Percentiles rank a stretch among this genome's conserved stretches.
phyloP scores from a whole-genome alignment of 2,888 invertebrate species.

The Coremacera marginata region DNA sequence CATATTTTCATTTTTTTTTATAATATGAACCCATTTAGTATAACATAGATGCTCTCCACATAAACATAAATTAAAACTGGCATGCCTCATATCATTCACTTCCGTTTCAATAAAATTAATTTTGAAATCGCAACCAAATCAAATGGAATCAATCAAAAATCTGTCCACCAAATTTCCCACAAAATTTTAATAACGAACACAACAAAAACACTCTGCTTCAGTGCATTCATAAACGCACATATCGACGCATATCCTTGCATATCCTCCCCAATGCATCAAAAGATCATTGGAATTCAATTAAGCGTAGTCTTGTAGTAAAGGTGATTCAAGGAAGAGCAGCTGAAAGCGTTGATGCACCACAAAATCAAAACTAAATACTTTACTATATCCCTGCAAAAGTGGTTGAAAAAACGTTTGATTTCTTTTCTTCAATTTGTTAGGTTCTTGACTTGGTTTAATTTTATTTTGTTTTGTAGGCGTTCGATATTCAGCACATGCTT shows the following conservation, averaged over 20 bases:
- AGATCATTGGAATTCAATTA: constrained; percentile 23
- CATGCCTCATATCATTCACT: constrained; percentile 10
- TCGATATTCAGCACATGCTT: neutral
- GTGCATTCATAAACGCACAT: neutral
- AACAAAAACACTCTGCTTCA: neutral
- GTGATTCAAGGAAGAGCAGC: constrained; percentile 24
- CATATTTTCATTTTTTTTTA: too few species aligned
- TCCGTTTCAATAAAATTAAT: constrained; percentile 14
- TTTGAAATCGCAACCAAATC: neutral
- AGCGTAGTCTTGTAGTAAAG: neutral
- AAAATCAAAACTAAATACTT: constrained; percentile 10
- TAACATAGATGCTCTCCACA: neutral
- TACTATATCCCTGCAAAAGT: neutral
- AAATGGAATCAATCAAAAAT: constrained; percentile 25
- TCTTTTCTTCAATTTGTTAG: neutral
- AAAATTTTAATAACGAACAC: neutral
- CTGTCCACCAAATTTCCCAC: constrained; percentile 22
- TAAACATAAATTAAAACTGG: neutral
- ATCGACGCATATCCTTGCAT: constrained; percentile 28
- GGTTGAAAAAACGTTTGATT: constrained; percentile 27
- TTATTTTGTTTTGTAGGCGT: constrained; percentile 15
- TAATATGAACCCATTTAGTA: neutral
- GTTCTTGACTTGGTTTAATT: neutral
- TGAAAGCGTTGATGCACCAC: constrained; percentile 25
- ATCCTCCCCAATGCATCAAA: constrained; percentile 8